A percentile compares a stretch with the other conserved stretches of the same genome.
Evolutionary conservation across 2,888 invertebrate genomes (phyloP).

Genomic region (Odontothrips loti): DNA sequence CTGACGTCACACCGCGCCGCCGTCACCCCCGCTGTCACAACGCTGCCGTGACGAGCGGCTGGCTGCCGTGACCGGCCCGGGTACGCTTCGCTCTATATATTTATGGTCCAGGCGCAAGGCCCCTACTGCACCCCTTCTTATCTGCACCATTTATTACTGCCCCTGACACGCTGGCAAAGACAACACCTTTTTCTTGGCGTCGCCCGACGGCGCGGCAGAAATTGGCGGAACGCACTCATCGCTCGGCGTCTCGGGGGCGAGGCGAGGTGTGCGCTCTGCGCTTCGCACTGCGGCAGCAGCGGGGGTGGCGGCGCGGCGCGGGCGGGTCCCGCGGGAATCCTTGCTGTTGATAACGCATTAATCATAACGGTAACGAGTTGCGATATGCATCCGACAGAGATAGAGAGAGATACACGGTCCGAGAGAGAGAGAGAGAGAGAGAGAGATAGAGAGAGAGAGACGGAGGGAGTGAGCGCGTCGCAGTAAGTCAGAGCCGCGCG

Average conservation of each 20-base stretch:
- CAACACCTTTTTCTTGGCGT: slow-evolving; percentile 6
- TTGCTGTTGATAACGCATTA: slow-evolving; percentile 26
- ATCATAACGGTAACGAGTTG: slow-evolving; percentile 26
- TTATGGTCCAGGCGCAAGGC: too few species aligned
- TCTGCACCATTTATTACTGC: neutral
- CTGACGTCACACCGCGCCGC: too few species aligned
- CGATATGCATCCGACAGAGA: slow-evolving; percentile 26
- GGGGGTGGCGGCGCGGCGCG: neutral
- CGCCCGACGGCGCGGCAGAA: neutral
- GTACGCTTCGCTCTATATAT: too few species aligned
- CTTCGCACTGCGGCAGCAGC: neutral
- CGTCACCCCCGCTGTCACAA: too few species aligned
- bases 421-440: slow-evolving; percentile 8
- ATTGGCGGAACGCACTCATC: neutral
- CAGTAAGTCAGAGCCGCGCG: slow-evolving; percentile 32
- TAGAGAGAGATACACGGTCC: neutral
- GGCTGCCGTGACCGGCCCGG: too few species aligned
- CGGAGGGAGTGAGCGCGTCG: neutral
- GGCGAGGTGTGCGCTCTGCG: neutral
- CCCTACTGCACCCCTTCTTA: too few species aligned
- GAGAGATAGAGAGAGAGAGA: neutral
- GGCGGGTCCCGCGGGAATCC: slow-evolving; percentile 3
- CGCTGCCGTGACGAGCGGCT: too few species aligned
- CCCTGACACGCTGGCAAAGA: neutral
- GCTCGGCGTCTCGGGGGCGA: neutral